phyloP scores from a whole-genome alignment of 2,888 invertebrate genomes.

The Deilephila porcellus region DNA sequence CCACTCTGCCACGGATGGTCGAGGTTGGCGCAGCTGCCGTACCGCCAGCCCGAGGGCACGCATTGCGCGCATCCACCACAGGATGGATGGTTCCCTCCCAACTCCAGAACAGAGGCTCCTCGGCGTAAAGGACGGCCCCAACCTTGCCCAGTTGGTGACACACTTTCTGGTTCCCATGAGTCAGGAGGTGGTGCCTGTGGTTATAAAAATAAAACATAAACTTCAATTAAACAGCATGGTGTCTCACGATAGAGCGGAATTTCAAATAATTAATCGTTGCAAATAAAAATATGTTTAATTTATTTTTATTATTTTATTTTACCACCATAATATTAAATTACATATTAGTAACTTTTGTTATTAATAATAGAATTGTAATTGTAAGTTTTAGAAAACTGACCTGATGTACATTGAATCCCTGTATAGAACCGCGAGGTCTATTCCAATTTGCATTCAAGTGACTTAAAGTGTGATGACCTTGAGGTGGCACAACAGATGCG shows the following conservation, averaged over 20 bases:
- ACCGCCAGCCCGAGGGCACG: conserved; percentile 66
- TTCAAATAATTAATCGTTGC: too few relatives aligned
- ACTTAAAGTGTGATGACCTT: conserved; percentile 61
- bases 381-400: background rate
- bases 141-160: conserved; percentile 46
- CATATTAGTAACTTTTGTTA: too few relatives aligned
- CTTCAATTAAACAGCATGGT: background rate
- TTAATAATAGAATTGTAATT: background rate
- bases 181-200: conserved; percentile 52
- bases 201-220: background rate
- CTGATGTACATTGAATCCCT: conserved; percentile 56
- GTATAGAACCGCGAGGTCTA: conserved; percentile 64
- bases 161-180: conserved; percentile 65
- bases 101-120: conserved; percentile 74
- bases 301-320: too few relatives aligned
- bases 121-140: conserved; percentile 74
- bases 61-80: conserved; percentile 58
- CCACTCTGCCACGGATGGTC: conserved; percentile 63
- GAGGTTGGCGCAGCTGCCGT: conserved; percentile 77
- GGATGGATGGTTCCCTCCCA: conserved; percentile 57
- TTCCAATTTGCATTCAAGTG: conserved; percentile 65
- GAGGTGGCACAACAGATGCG: conserved; percentile 48
- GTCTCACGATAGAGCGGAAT: background rate
- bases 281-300: too few relatives aligned
- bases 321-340: too few relatives aligned